phyloP scores from a whole-genome alignment of 2,888 invertebrate species.

The Isotomurus palustris region DNA sequence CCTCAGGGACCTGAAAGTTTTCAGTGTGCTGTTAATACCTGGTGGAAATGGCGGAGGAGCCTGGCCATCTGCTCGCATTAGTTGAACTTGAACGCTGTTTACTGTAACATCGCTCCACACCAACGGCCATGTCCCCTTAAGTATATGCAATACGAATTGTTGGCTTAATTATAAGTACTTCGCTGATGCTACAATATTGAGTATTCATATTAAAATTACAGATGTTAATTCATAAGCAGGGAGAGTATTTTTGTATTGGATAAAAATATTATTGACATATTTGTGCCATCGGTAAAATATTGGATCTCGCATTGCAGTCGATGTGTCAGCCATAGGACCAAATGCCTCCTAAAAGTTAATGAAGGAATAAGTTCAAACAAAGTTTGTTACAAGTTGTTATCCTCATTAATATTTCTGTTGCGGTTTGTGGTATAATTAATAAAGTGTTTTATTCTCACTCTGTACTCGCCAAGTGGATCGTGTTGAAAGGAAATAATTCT shows the following conservation, averaged over 20 bases:
- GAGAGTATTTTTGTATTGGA: constrained; percentile 66
- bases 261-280: constrained; percentile 72
- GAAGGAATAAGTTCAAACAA: no score
- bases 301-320: constrained; percentile 82
- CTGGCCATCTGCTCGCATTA: constrained; percentile 2
- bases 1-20: constrained; percentile 80
- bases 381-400: no score
- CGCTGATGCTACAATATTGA: no score
- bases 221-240: constrained; percentile 51
- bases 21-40: no score
- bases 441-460: no score
- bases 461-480: constrained; percentile 71
- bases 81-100: constrained; percentile 17
- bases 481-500: constrained; percentile 70
- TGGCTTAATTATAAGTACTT: no score
- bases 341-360: constrained; percentile 62
- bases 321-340: constrained; percentile 76
- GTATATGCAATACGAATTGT: no score
- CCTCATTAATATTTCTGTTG: no score
- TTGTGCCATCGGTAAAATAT: constrained; percentile 82
- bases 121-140: constrained; percentile 38
- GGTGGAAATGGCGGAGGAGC: no score
- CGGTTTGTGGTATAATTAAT: no score
- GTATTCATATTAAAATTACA: no score
- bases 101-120: constrained; percentile 33